Evolutionary conservation across 53 echinoderm and acorn worm species (phyloP).

Genomic region (Paelopatides confundens): DNA sequence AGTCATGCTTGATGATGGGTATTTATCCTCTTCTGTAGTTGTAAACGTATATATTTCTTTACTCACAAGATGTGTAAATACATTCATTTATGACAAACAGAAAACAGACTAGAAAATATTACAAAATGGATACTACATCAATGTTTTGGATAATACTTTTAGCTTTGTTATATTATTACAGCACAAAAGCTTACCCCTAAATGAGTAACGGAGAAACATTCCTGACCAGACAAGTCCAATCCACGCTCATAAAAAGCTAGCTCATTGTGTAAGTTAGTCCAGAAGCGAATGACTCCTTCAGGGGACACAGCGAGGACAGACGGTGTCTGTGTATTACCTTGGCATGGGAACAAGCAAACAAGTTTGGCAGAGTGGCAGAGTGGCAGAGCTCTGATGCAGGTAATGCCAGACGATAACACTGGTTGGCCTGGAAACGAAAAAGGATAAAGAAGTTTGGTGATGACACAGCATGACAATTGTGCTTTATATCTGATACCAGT

Average conservation of each 20-base stretch:
- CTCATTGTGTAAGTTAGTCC: slow-evolving; percentile 89
- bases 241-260: slow-evolving; percentile 87
- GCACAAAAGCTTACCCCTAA: slow-evolving; percentile 71
- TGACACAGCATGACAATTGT: too few relatives aligned
- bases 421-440: slow-evolving; percentile 63
- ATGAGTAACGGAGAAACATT: slow-evolving; percentile 90
- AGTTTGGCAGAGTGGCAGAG: slow-evolving; percentile 84
- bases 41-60: too few relatives aligned
- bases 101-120: too few relatives aligned
- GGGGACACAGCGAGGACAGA: slow-evolving; percentile 89
- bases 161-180: background rate
- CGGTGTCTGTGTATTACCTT: slow-evolving; percentile 68
- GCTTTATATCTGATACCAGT: too few relatives aligned
- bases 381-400: slow-evolving; percentile 97
- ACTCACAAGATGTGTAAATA: too few relatives aligned
- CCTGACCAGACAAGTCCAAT: slow-evolving; percentile 88
- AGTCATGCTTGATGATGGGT: too few relatives aligned
- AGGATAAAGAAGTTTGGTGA: too few relatives aligned
- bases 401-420: slow-evolving; percentile 85
- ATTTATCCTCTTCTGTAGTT: too few relatives aligned
- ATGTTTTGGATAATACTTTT: too few relatives aligned
- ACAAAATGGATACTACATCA: too few relatives aligned
- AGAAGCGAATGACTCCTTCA: slow-evolving; percentile 94
- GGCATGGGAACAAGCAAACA: slow-evolving; percentile 84
- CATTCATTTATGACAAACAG: too few relatives aligned